Evolutionary conservation across 2,888 invertebrate species (phyloP), one percentile per base, ranked within the genome.

Genomic region (Physocephala rufipes): DNA sequence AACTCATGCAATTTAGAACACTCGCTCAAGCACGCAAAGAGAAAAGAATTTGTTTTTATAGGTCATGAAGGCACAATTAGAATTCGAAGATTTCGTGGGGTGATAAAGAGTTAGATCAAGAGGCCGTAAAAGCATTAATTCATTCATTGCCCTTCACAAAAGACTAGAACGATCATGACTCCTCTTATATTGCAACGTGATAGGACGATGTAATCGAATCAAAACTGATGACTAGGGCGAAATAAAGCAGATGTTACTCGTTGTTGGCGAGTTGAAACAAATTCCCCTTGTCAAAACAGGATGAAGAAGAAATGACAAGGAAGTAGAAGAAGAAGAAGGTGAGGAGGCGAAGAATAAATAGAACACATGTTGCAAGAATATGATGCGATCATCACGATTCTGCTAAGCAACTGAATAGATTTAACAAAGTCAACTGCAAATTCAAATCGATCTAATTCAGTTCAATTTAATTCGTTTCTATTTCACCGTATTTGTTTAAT

Each of bases 31-130:
- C 58, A 58, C 58, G 49, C 36, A 36, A 36, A 36, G 5, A 9
- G 9, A n/a, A n/a, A n/a, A 26, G 15, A 67, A 13, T 43, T n/a
- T n/a, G n/a, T 55, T 28, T 53, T 26, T 61, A 68, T 68, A 61
- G 68, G 68, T 68, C 68, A 68, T 49, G 68, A 61, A 61, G 36
- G 59, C 9, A 36, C 61, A 68, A 68, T 68, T 61, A 68, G 61
- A 68, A 61, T 59, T n/a, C n/a, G n/a, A n/a, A 49, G 30, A 61
- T 61, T 68, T 68, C 28, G 59, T 28, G 19, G 43, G 47, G 59
- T 58, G 67, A 68, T 68, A 68, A 61, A 66, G 53, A 7, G 53
- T 3, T 21, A 9, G 36, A 36, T 4, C 36, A 7, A 9, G 9
- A 36, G 5, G 36, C 36, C 4, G 36, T 9, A 36, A 9, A n/a